These are phyloP conservation scores for Allobates femoralis DNA, from an alignment of 2,797 vertebrate species.

Conservation along the genomic window DNA sequence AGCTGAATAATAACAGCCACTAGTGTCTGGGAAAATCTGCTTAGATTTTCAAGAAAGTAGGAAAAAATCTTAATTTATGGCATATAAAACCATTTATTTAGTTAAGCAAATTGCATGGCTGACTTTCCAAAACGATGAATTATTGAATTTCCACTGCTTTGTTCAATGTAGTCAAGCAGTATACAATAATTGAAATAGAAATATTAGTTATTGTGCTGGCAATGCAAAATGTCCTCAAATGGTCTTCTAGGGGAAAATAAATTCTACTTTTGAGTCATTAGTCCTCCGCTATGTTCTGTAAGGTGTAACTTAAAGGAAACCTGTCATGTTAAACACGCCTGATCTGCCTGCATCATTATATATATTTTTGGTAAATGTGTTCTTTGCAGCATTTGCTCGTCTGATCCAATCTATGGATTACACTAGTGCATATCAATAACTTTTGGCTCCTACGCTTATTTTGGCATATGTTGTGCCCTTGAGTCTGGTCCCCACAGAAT, in stretches of 20 bases:
- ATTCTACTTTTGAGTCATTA: not conserved
- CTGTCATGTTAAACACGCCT: no score
- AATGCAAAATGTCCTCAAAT: not conserved
- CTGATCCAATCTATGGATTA: no score
- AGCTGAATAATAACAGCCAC: constrained; percentile 34
- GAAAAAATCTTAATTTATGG: constrained; percentile 30
- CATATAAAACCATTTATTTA: constrained; percentile 20
- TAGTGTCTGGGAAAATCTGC: constrained; percentile 34
- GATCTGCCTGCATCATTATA: no score
- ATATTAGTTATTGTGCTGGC: not conserved
- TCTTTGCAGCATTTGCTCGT: no score
- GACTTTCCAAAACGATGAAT: constrained; percentile 25
- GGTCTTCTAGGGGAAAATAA: not conserved
- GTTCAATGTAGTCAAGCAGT: not conserved
- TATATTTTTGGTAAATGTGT: no score
- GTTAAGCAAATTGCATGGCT: constrained; percentile 19
- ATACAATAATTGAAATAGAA: constrained; percentile 7
- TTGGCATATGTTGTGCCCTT: no score
- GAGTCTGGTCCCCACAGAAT: no score
- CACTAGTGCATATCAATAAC: no score
- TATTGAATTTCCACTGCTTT: not conserved
- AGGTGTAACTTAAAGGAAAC: no score
- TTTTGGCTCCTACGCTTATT: no score
- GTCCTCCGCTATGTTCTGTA: not conserved
- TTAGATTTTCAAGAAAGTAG: constrained; percentile 13